Conservation (phyloP, 2,888 invertebrate species). For the Luffia ferchaultella region DNA sequence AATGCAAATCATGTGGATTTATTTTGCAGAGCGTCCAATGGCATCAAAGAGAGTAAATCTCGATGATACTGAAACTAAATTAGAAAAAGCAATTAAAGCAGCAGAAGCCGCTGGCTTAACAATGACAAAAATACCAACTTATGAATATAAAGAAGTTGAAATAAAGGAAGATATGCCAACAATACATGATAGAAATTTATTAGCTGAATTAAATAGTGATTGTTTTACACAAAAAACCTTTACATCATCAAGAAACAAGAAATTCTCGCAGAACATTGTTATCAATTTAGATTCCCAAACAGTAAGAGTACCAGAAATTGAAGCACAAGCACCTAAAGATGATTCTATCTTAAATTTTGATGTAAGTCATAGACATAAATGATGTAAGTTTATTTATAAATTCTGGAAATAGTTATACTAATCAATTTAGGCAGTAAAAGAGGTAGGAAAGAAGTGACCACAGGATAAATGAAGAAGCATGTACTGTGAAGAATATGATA, state of each 20-base stretch:
- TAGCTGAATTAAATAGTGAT: constrained; percentile 77
- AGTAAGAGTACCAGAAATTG: constrained; percentile 70
- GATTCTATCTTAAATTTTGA: constrained; percentile 73
- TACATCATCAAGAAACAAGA: constrained; percentile 67
- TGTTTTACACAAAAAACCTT: constrained; percentile 70
- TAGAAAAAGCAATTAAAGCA: constrained; percentile 56
- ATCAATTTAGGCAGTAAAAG: no score
- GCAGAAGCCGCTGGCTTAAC: constrained; percentile 58
- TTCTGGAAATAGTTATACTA: no score
- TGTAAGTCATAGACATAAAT: no score
- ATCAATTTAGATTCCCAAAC: constrained; percentile 78
- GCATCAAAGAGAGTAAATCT: constrained; percentile 27
- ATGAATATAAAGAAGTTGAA: constrained; percentile 53
- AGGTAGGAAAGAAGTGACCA: no score
- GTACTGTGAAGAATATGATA: no score
- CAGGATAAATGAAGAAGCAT: no score
- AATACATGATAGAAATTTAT: constrained; percentile 61
- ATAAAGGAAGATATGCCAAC: constrained; percentile 60
- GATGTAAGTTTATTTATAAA: no score
- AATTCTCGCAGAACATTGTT: constrained; percentile 72
- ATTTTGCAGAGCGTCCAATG: constrained; percentile 29
- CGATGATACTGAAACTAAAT: constrained; percentile 51
- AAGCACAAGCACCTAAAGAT: constrained; percentile 49
- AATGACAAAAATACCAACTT: constrained; percentile 58
- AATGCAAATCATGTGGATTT: no score